Percentiles rank a stretch among this genome's conserved stretches.
These are phyloP conservation scores for Nasonia vitripennis DNA, from an alignment of 1,140 invertebrate species.

Conservation along the genomic window DNA sequence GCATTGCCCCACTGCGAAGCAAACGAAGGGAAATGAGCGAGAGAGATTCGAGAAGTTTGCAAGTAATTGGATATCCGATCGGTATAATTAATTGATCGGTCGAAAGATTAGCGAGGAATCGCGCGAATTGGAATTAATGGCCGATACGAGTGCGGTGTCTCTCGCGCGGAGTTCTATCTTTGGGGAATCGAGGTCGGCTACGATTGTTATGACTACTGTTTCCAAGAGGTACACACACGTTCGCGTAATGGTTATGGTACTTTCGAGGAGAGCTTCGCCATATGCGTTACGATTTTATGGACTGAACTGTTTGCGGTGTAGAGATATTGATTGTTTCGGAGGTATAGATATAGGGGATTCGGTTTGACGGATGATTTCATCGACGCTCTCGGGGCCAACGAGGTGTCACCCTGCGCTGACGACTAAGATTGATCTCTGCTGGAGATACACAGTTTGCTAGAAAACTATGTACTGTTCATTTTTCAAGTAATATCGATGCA, in stretches of 20 bases:
- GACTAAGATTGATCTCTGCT: too few species aligned
- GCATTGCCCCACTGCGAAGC: background rate
- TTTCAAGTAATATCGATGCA: too few species aligned
- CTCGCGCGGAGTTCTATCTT: background rate
- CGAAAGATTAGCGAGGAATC: slow-evolving; percentile 40
- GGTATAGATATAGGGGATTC: background rate
- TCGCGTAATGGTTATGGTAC: background rate
- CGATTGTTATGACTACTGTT: slow-evolving; percentile 8
- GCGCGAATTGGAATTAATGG: slow-evolving; percentile 33
- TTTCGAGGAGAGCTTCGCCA: background rate
- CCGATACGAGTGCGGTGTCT: slow-evolving; percentile 10
- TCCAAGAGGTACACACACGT: background rate
- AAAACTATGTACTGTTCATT: too few species aligned
- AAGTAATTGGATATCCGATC: slow-evolving; percentile 47
- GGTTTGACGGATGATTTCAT: background rate
- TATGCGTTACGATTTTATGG: background rate
- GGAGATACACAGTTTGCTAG: too few species aligned
- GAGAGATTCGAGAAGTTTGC: slow-evolving; percentile 37
- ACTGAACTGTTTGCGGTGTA: background rate
- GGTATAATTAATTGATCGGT: slow-evolving; percentile 47
- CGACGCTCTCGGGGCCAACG: too few species aligned
- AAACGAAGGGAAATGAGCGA: background rate
- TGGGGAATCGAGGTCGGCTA: background rate
- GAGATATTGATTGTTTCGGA: background rate
- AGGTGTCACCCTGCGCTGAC: too few species aligned